Percentiles rank a stretch among this genome's conserved stretches.
Evolutionary conservation across 2,888 invertebrate genomes (phyloP).

Genomic region (Tetanocera ferruginea): DNA sequence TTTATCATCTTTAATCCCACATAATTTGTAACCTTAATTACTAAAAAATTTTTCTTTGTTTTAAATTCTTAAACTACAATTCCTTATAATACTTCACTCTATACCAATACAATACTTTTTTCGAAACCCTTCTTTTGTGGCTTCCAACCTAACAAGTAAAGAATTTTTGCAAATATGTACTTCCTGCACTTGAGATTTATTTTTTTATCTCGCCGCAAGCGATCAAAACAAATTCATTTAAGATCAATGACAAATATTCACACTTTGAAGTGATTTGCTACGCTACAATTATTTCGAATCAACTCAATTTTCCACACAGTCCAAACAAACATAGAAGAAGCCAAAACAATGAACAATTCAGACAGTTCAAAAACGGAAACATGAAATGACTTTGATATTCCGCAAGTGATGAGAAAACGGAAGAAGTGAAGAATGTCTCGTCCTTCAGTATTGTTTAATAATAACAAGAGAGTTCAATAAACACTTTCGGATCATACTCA

Average conservation of each 20-base stretch:
- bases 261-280: neutral
- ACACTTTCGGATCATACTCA: neutral
- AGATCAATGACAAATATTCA: neutral
- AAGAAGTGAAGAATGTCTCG: neutral
- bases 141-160: neutral
- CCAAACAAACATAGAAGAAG: neutral
- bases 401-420: neutral
- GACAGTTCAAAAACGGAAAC: too few species aligned
- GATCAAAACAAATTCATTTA: slow-evolving; percentile 24
- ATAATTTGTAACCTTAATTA: too few species aligned
- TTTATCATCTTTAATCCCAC: too few species aligned
- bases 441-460: neutral
- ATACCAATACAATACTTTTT: too few species aligned
- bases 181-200: neutral
- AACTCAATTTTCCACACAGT: neutral
- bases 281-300: slow-evolving; percentile 10
- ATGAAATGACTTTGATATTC: neutral
- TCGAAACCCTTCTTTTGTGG: neutral
- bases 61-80: too few species aligned
- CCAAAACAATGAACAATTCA: neutral
- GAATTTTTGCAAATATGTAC: too few species aligned
- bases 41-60: too few species aligned
- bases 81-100: too few species aligned
- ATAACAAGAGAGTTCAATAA: neutral
- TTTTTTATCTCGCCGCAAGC: slow-evolving; percentile 10